These are phyloP conservation scores for Periophthalmus modestus DNA, from an alignment of 2,113 vertebrate genomes.

Conservation along the genomic window DNA sequence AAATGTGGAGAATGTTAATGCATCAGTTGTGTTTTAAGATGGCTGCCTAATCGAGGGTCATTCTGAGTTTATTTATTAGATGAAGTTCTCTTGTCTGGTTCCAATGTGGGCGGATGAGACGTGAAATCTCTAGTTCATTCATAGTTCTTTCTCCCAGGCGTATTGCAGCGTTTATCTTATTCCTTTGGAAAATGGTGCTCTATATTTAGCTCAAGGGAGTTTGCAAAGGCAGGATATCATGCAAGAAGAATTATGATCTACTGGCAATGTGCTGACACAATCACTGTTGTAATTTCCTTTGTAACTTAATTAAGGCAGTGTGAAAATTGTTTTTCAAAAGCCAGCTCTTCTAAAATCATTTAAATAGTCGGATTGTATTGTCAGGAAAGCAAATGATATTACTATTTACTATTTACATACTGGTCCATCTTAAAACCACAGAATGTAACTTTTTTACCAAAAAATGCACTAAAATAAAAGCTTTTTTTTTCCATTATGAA, in stretches of 20 bases:
- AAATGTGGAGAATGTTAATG: slow-evolving; percentile 12
- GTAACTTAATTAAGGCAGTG: neutral
- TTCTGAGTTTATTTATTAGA: slow-evolving; percentile 44
- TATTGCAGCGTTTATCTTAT: neutral
- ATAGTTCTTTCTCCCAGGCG: slow-evolving; percentile 17
- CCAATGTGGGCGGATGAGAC: slow-evolving; percentile 40
- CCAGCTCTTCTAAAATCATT: neutral
- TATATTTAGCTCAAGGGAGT: slow-evolving; percentile 14
- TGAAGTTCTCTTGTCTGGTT: slow-evolving; percentile 29
- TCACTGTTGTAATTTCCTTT: neutral
- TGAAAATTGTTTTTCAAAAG: neutral
- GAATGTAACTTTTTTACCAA: no score
- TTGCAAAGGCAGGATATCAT: neutral
- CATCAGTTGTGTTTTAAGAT: slow-evolving; percentile 10
- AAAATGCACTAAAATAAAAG: no score
- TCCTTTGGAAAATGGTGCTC: neutral
- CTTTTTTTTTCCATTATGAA: no score
- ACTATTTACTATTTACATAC: no score
- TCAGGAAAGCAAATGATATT: no score
- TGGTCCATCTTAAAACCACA: no score
- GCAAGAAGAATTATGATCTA: neutral
- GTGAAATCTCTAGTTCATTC: slow-evolving; percentile 45
- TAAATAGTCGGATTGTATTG: no score
- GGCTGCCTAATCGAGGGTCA: slow-evolving; percentile 30
- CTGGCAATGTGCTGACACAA: neutral